A percentile compares a stretch with the other conserved stretches of the same genome.
phyloP scores from a whole-genome alignment of 2,888 invertebrate species.

The Ochropleura leucogaster region DNA sequence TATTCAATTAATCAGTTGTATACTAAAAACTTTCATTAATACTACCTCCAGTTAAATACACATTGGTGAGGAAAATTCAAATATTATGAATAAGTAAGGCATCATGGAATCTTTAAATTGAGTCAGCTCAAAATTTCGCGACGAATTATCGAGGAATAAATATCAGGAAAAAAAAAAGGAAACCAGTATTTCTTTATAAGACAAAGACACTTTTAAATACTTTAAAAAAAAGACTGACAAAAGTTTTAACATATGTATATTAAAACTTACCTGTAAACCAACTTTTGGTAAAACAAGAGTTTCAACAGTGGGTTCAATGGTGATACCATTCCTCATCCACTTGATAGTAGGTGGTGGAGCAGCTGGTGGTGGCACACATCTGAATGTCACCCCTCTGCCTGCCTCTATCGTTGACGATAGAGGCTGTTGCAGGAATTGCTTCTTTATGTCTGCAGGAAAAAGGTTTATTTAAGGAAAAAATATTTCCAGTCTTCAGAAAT shows the following conservation, averaged over 20 bases:
- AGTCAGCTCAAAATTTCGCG: too few species aligned
- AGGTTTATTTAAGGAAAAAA: conserved; percentile 9
- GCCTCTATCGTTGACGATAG: conserved; percentile 95
- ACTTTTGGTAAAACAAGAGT: conserved; percentile 96
- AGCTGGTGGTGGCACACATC: conserved; percentile 96
- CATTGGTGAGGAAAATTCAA: too few species aligned
- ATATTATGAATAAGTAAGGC: too few species aligned
- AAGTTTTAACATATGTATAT: too few species aligned
- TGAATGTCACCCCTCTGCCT: conserved; percentile 95
- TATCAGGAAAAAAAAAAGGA: too few species aligned
- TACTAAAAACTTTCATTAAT: too few species aligned
- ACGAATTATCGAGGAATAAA: too few species aligned
- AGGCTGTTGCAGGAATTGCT: conserved; percentile 96
- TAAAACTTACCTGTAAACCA: conserved; percentile 91
- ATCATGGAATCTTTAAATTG: too few species aligned
- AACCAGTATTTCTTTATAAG: too few species aligned
- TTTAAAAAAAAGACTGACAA: too few species aligned
- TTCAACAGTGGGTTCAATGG: conserved; percentile 95
- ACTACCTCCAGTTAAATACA: too few species aligned
- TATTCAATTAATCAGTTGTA: not conserved
- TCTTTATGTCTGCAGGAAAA: conserved; percentile 93
- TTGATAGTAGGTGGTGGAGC: conserved; percentile 96
- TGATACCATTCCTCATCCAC: conserved; percentile 95
- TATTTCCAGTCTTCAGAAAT: not conserved
- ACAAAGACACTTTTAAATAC: too few species aligned